phyloP scores from a whole-genome alignment of 2,113 vertebrate species.

The Mormoops blainvillei region DNA sequence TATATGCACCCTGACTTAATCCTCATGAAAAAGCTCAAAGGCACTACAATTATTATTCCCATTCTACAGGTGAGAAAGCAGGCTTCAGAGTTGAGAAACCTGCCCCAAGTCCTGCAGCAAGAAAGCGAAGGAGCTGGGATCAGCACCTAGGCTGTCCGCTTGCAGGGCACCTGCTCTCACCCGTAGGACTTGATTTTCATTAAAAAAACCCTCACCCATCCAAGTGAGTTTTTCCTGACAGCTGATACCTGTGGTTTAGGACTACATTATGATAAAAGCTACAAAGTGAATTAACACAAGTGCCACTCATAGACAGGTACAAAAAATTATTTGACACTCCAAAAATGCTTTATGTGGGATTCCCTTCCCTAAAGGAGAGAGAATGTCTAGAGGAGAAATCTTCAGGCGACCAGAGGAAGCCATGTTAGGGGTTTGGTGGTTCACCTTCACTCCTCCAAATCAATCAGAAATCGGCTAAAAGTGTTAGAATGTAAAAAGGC shows the following conservation, averaged over 20 bases:
- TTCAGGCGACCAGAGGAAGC: neutral
- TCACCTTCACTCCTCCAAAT: neutral
- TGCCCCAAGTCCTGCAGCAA: neutral
- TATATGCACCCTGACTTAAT: neutral
- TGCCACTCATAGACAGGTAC: neutral
- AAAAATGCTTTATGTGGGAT: neutral
- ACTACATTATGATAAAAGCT: neutral
- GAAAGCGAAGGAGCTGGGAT: neutral
- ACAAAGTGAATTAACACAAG: neutral
- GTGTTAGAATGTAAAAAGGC: neutral
- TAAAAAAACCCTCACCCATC: neutral
- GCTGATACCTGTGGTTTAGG: neutral
- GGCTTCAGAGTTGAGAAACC: neutral
- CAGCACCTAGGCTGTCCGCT: neutral
- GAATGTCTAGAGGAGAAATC: neutral
- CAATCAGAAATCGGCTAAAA: neutral
- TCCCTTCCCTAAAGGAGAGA: neutral
- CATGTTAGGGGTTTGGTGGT: neutral
- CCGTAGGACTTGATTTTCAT: neutral
- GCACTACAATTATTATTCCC: too few relatives aligned
- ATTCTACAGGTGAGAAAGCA: neutral
- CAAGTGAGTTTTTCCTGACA: neutral
- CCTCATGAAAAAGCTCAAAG: neutral
- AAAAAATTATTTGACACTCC: neutral
- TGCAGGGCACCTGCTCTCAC: neutral